Conservation (phyloP, 2,113 vertebrate species). For the Channa maculata region DNA sequence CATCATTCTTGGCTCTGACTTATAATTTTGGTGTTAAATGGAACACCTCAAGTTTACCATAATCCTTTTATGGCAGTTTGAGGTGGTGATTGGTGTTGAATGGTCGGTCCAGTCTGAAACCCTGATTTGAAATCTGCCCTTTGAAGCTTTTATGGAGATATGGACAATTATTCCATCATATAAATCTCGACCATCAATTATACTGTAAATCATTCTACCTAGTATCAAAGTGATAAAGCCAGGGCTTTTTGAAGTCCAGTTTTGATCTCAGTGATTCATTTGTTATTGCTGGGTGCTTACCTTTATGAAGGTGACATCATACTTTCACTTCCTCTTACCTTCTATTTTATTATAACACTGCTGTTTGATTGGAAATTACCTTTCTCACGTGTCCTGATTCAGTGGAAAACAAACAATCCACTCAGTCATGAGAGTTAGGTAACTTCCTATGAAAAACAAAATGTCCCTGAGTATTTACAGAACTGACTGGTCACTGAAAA, state of each 20-base stretch:
- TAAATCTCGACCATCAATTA: neutral
- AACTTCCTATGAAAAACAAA: constrained; percentile 23
- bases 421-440: constrained; percentile 7
- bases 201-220: neutral
- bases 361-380: constrained; percentile 50
- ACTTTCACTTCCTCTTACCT: constrained; percentile 27
- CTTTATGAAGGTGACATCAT: constrained; percentile 1
- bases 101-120: neutral
- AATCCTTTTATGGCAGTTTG: constrained; percentile 2
- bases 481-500: neutral
- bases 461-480: neutral
- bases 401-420: neutral
- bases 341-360: neutral
- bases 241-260: neutral
- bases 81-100: neutral
- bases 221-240: neutral
- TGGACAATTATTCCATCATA: neutral
- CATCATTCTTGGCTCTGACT: too few species aligned
- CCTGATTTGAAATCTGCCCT: neutral
- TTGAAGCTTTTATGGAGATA: constrained; percentile 12
- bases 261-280: neutral
- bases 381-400: neutral
- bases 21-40: too few species aligned
- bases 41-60: neutral
- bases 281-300: neutral